phyloP scores from a whole-genome alignment of 1,140 invertebrate species.

The Pogonomyrmex barbatus region DNA sequence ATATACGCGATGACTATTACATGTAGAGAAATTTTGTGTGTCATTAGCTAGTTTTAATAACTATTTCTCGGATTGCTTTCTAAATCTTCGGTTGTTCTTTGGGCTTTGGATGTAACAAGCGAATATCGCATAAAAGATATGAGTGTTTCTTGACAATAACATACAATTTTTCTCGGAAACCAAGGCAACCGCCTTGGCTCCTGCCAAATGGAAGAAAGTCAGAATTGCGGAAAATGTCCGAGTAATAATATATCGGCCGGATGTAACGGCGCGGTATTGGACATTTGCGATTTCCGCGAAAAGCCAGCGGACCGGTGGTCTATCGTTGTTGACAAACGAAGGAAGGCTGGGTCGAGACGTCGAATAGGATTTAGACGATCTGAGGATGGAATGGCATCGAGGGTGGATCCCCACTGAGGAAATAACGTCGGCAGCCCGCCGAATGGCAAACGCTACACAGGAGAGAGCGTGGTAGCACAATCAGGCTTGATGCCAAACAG shows the following conservation, averaged over 20 bases:
- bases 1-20: conserved; percentile 14
- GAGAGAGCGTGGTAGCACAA: conserved; percentile 79
- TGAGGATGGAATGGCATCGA: conserved; percentile 65
- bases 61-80: background rate
- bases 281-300: conserved; percentile 73
- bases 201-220: conserved; percentile 53
- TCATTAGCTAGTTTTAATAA: background rate
- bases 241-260: conserved; percentile 54
- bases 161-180: background rate
- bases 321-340: conserved; percentile 74
- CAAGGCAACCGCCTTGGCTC: background rate
- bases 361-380: conserved; percentile 77
- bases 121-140: background rate
- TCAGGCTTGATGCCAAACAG: conserved; percentile 86
- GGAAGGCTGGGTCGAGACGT: conserved; percentile 69
- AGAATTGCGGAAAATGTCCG: conserved; percentile 45
- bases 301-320: conserved; percentile 66
- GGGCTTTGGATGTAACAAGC: background rate
- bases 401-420: conserved; percentile 69
- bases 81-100: background rate
- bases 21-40: background rate
- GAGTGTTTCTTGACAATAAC: background rate
- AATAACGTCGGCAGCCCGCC: conserved; percentile 75
- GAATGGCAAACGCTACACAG: conserved; percentile 79
- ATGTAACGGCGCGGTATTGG: conserved; percentile 61